Base-by-base conservation (phyloP, 2,113 vertebrate species). In the Apus apus region DNA sequence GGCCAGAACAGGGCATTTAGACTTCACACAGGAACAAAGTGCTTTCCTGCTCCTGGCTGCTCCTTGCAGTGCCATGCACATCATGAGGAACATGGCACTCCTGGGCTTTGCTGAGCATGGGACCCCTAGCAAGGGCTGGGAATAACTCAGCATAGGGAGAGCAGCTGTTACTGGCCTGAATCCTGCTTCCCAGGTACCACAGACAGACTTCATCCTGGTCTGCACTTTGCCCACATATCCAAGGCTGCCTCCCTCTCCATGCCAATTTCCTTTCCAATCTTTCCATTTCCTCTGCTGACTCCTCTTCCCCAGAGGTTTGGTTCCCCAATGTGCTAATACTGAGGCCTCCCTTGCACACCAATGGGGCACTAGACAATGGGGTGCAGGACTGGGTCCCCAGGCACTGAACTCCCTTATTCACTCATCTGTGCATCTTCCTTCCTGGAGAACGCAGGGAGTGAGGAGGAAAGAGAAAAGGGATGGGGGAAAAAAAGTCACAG, bases 391-490 rank as follows among this genome's bases (percentile, higher is more conserved):
- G 40, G 25, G 23, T 53, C 32, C n/a, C 30, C 23, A 10, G 50
- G 72, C 48, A 53, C 48, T 13, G 73, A 65, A 53, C 36, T 80
- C 68, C 56, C 23, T 74, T 23, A 72, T 66, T 57, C 38, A 23
- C 46, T 65, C 90, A 61, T 92, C 73, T 81, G 61, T 45, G 50
- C 2, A 3, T 61, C 62, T 68, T 71, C 53, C 6, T 1, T 64
- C 81, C 65, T 30, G 50, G 60, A 83, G 58, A 95, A 84, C 11
- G 53, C 48, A 36, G 76, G 76, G 75, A 90, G 54, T 2, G 11
- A 70, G 53, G 46, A 94, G 26, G 32, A 67, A 93, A 65, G 61
- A 86, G 92, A 95, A 97, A 96, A 97, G 96, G 93, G 96, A 96
- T 93, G 85, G 85, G 83, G 80, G 79, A 60, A 95, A 93, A 94